phyloP scores from a whole-genome alignment of 2,888 invertebrate genomes.

The Phorcus lineatus region DNA sequence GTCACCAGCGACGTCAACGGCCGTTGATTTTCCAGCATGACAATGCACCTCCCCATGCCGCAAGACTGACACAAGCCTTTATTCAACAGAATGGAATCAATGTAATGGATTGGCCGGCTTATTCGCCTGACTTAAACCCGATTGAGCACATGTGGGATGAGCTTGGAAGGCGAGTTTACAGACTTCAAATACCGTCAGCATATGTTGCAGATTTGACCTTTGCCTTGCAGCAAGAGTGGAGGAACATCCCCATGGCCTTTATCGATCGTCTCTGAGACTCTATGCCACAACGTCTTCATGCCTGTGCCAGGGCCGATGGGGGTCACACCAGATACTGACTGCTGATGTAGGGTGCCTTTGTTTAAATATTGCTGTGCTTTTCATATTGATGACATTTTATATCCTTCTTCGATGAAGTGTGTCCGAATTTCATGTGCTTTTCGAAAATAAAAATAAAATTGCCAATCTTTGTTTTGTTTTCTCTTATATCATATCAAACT shows the following conservation, averaged over 20 bases:
- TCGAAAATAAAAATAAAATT: too few relatives aligned
- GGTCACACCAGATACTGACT: neutral
- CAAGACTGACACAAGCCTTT: neutral
- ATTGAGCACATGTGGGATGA: neutral
- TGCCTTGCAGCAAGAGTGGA: too few relatives aligned
- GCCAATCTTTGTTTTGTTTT: too few relatives aligned
- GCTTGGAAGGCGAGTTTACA: neutral
- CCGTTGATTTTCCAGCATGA: neutral
- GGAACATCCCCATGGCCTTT: too few relatives aligned
- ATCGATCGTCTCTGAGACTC: neutral
- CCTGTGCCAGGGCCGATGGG: neutral
- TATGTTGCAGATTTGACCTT: too few relatives aligned
- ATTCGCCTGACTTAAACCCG: neutral
- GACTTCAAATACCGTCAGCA: neutral
- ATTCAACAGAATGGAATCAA: neutral
- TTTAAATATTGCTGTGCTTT: neutral
- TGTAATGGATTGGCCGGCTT: neutral
- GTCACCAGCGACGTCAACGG: neutral
- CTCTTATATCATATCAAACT: too few relatives aligned
- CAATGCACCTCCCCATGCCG: neutral
- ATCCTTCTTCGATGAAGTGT: neutral
- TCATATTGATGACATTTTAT: neutral
- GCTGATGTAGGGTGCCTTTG: neutral
- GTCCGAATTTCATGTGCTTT: too few relatives aligned
- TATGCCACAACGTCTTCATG: neutral